Percentiles rank a stretch among this genome's conserved stretches.
phyloP scores from a whole-genome alignment of 2,113 vertebrate species.

The Equus quagga region DNA sequence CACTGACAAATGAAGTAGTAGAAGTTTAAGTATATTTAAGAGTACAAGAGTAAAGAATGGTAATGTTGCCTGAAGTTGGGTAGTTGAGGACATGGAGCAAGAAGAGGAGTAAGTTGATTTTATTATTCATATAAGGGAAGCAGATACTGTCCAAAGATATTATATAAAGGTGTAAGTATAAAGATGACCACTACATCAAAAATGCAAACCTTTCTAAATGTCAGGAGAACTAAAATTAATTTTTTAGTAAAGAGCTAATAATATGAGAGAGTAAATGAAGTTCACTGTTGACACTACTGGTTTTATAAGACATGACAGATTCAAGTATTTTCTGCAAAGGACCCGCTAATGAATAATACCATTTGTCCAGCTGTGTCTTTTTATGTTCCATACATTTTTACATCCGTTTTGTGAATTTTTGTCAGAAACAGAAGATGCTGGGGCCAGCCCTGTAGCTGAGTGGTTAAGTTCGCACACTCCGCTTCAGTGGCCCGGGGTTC shows the following conservation, averaged over 20 bases:
- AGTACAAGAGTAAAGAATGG: not conserved
- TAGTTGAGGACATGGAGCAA: not conserved
- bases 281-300: no score
- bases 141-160: not conserved
- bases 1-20: not conserved
- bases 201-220: not conserved
- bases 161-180: not conserved
- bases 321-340: no score
- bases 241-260: constrained; percentile 1
- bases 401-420: not conserved
- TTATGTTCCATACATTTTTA: no score
- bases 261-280: not conserved
- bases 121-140: not conserved
- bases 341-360: no score
- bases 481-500: no score
- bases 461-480: no score
- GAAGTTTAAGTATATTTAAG: not conserved
- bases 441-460: no score
- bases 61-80: not conserved
- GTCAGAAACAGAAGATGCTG: not conserved
- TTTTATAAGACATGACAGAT: no score
- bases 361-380: no score
- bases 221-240: not conserved
- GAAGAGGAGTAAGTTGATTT: not conserved
- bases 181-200: not conserved